Base-by-base conservation (phyloP, 2,113 vertebrate species). In the Vidua macroura region DNA sequence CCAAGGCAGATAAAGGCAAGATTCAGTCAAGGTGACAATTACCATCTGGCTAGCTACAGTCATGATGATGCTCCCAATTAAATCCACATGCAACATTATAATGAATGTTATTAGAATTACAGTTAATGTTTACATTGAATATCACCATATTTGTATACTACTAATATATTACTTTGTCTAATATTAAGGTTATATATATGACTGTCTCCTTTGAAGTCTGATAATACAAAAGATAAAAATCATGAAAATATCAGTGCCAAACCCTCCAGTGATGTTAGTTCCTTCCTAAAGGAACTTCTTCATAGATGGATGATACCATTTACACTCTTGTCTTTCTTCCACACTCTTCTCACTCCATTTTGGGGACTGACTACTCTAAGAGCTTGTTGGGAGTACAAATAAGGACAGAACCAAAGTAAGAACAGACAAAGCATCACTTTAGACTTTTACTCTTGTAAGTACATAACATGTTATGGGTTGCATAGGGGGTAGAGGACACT, bases 1-100 rank as follows among this genome's bases (percentile, higher is more conserved):
- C 55, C 37, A 51, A 85, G 25, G 59, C 35, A 89, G 33, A 60
- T 77, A 79, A 92, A 88, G 60, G 75, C 90, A 95, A 94, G 91
- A 96, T 82, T 94, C 88, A 95, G 92, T 94, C 88, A 96, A 96
- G 91, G 83, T 97, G 96, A 97, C 95, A 97, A 90, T 95, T 96
- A 90, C 86, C 82, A 95, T 93, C 77, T 92, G 84, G 66, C 58
- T 86, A 79, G 37, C 53, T 86, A 63, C 1, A 2, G 20, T 55
- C 88, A 86, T 82, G 76, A 90, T 6, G 8, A 59, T 59, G 25
- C 33, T 88, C 58, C 27, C 52, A 90, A 74, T 46, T 59, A 93
- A 89, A 73, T 37, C 24, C 25, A 85, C 20, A 58, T 74, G 21
- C 41, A 89, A 23, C 49, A 48, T 73, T 66, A 41, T 51, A 75